Conservation (phyloP, 2,797 vertebrate genomes). For the Argentina silus region DNA sequence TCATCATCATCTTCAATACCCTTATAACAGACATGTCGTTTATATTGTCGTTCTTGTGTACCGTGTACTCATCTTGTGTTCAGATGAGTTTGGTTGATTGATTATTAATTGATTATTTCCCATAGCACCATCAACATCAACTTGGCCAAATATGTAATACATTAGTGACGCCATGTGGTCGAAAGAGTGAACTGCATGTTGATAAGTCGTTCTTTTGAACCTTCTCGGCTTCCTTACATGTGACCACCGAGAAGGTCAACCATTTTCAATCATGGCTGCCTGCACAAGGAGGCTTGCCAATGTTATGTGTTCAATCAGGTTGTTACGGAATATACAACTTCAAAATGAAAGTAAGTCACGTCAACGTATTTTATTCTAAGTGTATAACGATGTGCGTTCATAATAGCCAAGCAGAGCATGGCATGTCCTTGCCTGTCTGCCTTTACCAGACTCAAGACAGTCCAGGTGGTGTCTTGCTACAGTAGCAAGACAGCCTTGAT, state of each 20-base stretch:
- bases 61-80: no score
- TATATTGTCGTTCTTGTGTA: no score
- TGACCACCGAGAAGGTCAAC: constrained; percentile 57
- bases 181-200: accelerated
- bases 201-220: neutral
- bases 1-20: neutral
- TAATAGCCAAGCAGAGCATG: no score
- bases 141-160: neutral
- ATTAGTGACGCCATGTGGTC: constrained; percentile 47
- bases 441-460: no score
- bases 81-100: no score
- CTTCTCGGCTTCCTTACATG: no score
- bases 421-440: no score
- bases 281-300: constrained; percentile 46
- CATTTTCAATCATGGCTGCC: constrained; percentile 71
- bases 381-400: neutral
- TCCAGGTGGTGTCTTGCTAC: neutral
- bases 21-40: no score
- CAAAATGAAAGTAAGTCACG: constrained; percentile 72
- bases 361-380: neutral
- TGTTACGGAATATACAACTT: constrained; percentile 44
- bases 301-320: constrained; percentile 38
- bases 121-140: no score
- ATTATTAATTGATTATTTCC: no score
- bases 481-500: no score